These are phyloP conservation scores for Drosophila pseudotalamancana DNA, from an alignment of 2,888 invertebrate species.

Conservation along the genomic window DNA sequence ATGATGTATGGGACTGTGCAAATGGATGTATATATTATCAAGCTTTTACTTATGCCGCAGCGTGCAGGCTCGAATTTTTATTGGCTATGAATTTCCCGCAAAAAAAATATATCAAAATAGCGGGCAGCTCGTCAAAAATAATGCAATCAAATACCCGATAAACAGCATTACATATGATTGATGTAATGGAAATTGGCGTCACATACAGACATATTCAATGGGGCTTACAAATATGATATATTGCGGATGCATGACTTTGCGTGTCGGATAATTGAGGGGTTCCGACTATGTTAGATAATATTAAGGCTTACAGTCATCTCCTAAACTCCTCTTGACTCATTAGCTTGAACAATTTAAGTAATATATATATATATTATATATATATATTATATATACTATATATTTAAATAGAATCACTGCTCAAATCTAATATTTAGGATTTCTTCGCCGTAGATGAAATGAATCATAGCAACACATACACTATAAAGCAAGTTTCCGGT, in stretches of 20 bases:
- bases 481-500: no score
- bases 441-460: no score
- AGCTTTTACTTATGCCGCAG: slow-evolving; percentile 21
- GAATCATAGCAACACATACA: no score
- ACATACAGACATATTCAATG: slow-evolving; percentile 31
- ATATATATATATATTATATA: no score
- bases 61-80: slow-evolving; percentile 28
- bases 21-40: slow-evolving; percentile 4
- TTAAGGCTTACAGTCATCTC: neutral
- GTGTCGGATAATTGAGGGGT: slow-evolving; percentile 18
- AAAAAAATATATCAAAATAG: slow-evolving; percentile 27
- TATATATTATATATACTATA: no score
- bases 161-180: slow-evolving; percentile 57
- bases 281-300: slow-evolving; percentile 4
- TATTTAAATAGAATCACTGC: neutral
- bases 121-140: slow-evolving; percentile 48
- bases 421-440: slow-evolving; percentile 20
- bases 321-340: neutral
- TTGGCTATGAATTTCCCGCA: slow-evolving; percentile 26
- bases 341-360: neutral
- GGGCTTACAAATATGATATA: slow-evolving; percentile 15
- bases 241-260: slow-evolving; percentile 25
- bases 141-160: slow-evolving; percentile 50
- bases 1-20: slow-evolving; percentile 27
- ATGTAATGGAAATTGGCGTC: slow-evolving; percentile 50